Evolutionary conservation across 1,140 invertebrate genomes (phyloP).

Genomic region (Bombus waltoni): DNA sequence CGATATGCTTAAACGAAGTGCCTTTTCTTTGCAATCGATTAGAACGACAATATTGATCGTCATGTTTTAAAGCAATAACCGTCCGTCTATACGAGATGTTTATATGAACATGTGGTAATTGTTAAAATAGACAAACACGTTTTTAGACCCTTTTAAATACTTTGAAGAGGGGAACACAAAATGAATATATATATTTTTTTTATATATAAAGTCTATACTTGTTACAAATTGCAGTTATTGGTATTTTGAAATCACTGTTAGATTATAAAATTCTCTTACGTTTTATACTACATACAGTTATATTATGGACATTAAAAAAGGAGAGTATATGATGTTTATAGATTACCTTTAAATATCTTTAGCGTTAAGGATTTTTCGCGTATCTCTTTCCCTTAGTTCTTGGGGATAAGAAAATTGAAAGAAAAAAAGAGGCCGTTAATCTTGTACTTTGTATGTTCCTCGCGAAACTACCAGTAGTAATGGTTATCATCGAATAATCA

Average conservation of each 20-base stretch:
- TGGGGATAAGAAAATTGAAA: not conserved
- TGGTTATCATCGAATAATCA: constrained; percentile 53
- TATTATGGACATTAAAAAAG: constrained; percentile 66
- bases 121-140: constrained; percentile 72
- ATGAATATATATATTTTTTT: constrained; percentile 75
- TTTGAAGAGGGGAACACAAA: constrained; percentile 51
- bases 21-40: constrained; percentile 72
- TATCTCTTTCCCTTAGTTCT: constrained; percentile 4
- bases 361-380: constrained; percentile 65
- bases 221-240: constrained; percentile 78
- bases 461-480: constrained; percentile 37
- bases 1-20: constrained; percentile 69
- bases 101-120: constrained; percentile 74
- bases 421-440: constrained; percentile 45
- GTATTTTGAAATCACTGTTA: constrained; percentile 72
- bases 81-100: constrained; percentile 80
- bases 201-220: constrained; percentile 81
- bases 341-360: constrained; percentile 69
- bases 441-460: constrained; percentile 52
- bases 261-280: constrained; percentile 74
- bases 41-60: constrained; percentile 65
- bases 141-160: constrained; percentile 63
- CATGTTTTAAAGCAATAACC: constrained; percentile 77
- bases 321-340: constrained; percentile 68
- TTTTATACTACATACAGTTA: constrained; percentile 73